A percentile compares a stretch with the other conserved stretches of the same genome.
phyloP scores from a whole-genome alignment of 2,113 vertebrate genomes.

The Sisor rabdophorus region DNA sequence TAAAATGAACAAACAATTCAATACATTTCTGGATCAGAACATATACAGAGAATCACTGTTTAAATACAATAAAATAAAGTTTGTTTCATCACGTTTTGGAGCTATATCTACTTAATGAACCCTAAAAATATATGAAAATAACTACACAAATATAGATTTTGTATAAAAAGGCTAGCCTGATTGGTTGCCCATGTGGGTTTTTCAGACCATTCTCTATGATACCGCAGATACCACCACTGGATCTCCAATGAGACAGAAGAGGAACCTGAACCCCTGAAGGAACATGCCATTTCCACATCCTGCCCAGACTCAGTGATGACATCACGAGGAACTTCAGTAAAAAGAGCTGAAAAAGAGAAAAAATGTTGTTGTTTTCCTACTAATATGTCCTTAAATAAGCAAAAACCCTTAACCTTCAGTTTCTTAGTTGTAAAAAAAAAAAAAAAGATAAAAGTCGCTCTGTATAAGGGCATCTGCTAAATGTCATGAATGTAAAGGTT shows the following conservation, averaged over 20 bases:
- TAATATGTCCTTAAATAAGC: no score
- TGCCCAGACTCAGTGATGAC: constrained; percentile 79
- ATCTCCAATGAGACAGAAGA: constrained; percentile 93
- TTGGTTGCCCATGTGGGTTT: constrained; percentile 74
- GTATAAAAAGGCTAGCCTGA: constrained; percentile 65
- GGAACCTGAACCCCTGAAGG: constrained; percentile 85
- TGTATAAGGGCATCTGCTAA: no score
- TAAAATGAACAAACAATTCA: neutral
- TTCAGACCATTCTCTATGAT: constrained; percentile 76
- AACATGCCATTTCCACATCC: constrained; percentile 98
- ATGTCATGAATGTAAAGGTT: no score
- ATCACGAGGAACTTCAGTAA: constrained; percentile 91
- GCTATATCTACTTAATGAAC: neutral
- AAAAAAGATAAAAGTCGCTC: no score
- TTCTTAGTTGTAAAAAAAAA: no score
- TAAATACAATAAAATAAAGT: neutral
- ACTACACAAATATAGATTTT: neutral
- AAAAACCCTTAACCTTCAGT: no score
- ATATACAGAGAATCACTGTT: neutral
- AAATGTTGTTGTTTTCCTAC: neutral
- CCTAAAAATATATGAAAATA: neutral
- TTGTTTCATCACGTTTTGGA: neutral
- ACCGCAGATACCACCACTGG: constrained; percentile 95
- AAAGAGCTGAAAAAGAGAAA: constrained; percentile 75
- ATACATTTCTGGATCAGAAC: neutral